phyloP scores from a whole-genome alignment of 2,797 vertebrate species.

The Poecilia velifera region DNA sequence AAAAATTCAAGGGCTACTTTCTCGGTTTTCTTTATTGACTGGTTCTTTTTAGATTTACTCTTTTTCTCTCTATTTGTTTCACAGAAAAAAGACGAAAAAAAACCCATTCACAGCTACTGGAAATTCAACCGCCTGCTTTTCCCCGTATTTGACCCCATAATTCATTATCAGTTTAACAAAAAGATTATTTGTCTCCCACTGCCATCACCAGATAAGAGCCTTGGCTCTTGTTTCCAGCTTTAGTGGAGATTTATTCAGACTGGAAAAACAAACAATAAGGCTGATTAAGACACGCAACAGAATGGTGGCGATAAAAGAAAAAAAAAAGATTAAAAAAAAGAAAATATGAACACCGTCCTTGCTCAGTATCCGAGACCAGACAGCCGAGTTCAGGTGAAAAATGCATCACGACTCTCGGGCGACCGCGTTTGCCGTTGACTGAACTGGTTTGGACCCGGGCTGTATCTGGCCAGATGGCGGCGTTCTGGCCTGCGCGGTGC shows the following conservation, averaged over 20 bases:
- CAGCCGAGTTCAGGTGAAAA: constrained; percentile 4
- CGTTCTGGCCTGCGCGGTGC: constrained; percentile 27
- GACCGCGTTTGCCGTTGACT: constrained; percentile 30
- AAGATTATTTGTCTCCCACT: constrained; percentile 61
- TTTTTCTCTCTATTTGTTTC: constrained; percentile 19
- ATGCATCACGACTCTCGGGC: constrained; percentile 30
- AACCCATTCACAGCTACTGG: constrained; percentile 11
- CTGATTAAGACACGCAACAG: constrained; percentile 29
- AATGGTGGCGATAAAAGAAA: constrained; percentile 25
- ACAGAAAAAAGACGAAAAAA: constrained; percentile 5
- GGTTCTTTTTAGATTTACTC: constrained; percentile 19
- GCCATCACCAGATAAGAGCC: constrained; percentile 68
- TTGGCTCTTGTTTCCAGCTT: constrained; percentile 65
- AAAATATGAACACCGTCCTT: background rate
- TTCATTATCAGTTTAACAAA: constrained; percentile 63
- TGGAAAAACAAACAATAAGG: constrained; percentile 42
- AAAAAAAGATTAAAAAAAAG: too few relatives aligned
- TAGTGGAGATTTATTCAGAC: constrained; percentile 57
- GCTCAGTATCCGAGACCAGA: background rate
- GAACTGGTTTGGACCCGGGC: constrained; percentile 38
- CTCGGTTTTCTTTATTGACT: constrained; percentile 3
- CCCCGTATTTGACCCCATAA: constrained; percentile 44
- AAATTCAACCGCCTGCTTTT: constrained; percentile 29
- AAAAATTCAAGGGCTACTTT: constrained; percentile 19
- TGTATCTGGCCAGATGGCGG: constrained; percentile 45